Evolutionary conservation across 2,888 invertebrate species (phyloP).

Genomic region (Dexiosoma caninum): DNA sequence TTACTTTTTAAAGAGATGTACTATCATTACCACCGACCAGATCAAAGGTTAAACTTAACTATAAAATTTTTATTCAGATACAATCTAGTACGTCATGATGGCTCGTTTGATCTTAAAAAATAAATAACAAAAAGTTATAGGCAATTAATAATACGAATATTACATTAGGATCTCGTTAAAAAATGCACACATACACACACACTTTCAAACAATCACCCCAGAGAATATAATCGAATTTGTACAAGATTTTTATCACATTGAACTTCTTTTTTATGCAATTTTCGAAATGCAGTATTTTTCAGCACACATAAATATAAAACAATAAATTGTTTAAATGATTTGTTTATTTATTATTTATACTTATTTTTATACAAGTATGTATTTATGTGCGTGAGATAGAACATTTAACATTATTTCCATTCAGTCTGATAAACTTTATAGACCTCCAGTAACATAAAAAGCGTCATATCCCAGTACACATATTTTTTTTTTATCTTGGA

Average conservation of each 20-base stretch:
- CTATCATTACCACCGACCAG: not conserved
- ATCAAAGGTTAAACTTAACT: conserved; percentile 5
- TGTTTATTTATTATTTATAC: conserved; percentile 33
- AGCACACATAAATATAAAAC: not conserved
- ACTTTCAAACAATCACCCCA: not conserved
- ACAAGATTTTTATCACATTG: conserved; percentile 6
- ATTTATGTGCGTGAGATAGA: not conserved
- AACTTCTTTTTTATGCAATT: conserved; percentile 11
- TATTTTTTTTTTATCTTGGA: not conserved
- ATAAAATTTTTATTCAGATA: conserved; percentile 15
- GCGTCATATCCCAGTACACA: not conserved
- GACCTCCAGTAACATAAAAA: not conserved
- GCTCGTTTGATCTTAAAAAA: conserved; percentile 33
- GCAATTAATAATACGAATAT: not conserved
- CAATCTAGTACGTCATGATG: conserved; percentile 23
- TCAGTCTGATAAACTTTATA: not conserved
- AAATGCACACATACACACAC: not conserved
- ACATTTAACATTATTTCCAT: conserved; percentile 4
- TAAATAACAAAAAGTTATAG: not conserved
- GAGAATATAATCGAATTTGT: not conserved
- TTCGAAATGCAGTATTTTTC: conserved; percentile 20
- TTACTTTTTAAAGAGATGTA: no score
- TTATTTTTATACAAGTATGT: not conserved
- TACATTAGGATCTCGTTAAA: not conserved
- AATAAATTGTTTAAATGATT: conserved; percentile 41